phyloP scores from a whole-genome alignment of 2,113 vertebrate genomes.

The Etheostoma cragini region DNA sequence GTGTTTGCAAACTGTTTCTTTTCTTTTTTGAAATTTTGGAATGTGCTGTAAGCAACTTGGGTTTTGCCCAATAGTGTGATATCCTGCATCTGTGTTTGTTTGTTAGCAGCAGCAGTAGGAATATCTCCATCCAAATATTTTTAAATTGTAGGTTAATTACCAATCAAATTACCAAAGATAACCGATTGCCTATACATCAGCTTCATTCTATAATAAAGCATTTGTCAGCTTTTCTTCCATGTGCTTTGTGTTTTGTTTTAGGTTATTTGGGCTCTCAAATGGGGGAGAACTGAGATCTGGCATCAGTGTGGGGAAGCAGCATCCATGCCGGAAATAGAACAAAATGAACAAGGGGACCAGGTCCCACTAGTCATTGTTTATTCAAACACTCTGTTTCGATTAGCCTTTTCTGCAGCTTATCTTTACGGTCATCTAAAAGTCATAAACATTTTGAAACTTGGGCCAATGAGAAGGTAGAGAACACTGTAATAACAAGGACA shows the following conservation, averaged over 20 bases:
- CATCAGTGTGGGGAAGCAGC: neutral
- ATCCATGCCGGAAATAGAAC: neutral
- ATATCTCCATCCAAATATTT: neutral
- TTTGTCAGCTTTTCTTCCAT: neutral
- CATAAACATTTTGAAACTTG: too few relatives aligned
- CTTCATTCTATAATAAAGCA: neutral
- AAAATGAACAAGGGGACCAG: slow-evolving; percentile 3
- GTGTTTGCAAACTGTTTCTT: slow-evolving; percentile 56
- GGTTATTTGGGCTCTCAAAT: neutral
- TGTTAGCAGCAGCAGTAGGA: neutral
- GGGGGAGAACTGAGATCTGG: slow-evolving; percentile 4
- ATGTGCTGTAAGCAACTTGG: slow-evolving; percentile 40
- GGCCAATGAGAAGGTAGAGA: too few relatives aligned
- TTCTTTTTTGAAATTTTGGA: slow-evolving; percentile 39
- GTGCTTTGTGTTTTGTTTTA: neutral
- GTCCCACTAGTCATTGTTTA: neutral
- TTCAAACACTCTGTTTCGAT: neutral
- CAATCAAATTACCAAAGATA: neutral
- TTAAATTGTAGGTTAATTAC: neutral
- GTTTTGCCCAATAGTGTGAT: slow-evolving; percentile 23
- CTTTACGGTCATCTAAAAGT: neutral
- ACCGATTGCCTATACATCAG: neutral
- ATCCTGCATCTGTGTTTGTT: slow-evolving; percentile 1
- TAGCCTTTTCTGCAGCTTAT: neutral
- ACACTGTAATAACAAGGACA: neutral